Evolutionary conservation across 2,113 vertebrate species (phyloP).

Genomic region (Laticauda laticaudata): DNA sequence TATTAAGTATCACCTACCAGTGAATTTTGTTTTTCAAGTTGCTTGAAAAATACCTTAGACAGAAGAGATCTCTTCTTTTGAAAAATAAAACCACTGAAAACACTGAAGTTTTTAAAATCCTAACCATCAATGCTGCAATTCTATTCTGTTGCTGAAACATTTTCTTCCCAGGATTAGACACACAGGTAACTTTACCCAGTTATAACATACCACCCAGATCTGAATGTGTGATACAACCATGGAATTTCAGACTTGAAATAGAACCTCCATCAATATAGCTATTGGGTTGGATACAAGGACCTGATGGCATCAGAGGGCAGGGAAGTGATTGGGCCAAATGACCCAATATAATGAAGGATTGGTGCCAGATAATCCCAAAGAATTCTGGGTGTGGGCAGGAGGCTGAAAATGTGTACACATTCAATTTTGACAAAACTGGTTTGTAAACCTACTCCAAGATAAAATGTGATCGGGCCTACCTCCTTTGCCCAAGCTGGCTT

Average conservation of each 20-base stretch:
- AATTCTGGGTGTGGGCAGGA: background rate
- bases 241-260: background rate
- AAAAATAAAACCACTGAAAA: background rate
- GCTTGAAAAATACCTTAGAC: background rate
- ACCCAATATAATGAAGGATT: background rate
- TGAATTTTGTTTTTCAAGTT: background rate
- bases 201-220: background rate
- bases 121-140: background rate
- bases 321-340: background rate
- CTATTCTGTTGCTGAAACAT: background rate
- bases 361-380: background rate
- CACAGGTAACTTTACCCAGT: background rate
- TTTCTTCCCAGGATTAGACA: background rate
- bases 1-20: background rate
- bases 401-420: background rate
- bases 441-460: background rate
- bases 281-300: background rate
- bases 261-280: background rate
- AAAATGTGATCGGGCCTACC: conserved; percentile 69
- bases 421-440: background rate
- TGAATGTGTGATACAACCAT: background rate
- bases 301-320: background rate
- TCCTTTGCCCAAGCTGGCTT: conserved; percentile 98
- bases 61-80: background rate
- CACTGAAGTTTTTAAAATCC: background rate